Conservation (phyloP, 2,797 vertebrate species). For the Brachyalestes nurse region DNA sequence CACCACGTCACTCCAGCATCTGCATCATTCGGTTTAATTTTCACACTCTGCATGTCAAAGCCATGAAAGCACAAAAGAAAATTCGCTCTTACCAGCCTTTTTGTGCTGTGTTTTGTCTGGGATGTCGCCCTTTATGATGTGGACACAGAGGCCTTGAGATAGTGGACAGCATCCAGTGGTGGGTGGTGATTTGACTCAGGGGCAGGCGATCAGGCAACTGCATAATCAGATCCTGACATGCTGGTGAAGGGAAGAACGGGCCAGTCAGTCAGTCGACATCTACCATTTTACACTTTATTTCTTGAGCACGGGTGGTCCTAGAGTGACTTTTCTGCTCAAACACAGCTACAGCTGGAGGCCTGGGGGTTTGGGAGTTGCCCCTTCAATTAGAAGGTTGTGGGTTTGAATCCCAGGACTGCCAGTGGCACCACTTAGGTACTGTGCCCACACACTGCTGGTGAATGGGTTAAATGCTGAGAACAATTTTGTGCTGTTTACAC, state of each 20-base stretch:
- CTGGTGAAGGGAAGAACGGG: conserved; percentile 1
- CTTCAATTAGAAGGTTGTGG: no score
- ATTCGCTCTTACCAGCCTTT: neutral
- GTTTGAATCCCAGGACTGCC: no score
- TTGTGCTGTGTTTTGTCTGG: neutral
- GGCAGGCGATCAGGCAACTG: conserved; percentile 12
- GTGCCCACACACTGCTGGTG: no score
- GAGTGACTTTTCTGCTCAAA: neutral
- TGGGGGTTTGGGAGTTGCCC: no score
- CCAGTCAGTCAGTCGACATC: neutral
- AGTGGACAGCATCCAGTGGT: conserved; percentile 36
- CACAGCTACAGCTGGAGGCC: no score
- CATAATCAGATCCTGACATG: conserved; percentile 36
- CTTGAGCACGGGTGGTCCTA: neutral
- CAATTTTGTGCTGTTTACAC: no score
- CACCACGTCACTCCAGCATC: neutral
- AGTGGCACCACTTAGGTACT: no score
- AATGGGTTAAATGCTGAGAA: no score
- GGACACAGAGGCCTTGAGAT: neutral
- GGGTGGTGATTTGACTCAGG: conserved; percentile 24
- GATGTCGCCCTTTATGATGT: conserved; percentile 31
- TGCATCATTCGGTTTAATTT: no score
- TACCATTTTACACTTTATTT: conserved; percentile 40
- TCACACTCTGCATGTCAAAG: neutral
- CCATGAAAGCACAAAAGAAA: neutral